A percentile compares a stretch with the other conserved stretches of the same genome.
phyloP scores from a whole-genome alignment of 2,113 vertebrate species.

The Sylvilagus bachmani region DNA sequence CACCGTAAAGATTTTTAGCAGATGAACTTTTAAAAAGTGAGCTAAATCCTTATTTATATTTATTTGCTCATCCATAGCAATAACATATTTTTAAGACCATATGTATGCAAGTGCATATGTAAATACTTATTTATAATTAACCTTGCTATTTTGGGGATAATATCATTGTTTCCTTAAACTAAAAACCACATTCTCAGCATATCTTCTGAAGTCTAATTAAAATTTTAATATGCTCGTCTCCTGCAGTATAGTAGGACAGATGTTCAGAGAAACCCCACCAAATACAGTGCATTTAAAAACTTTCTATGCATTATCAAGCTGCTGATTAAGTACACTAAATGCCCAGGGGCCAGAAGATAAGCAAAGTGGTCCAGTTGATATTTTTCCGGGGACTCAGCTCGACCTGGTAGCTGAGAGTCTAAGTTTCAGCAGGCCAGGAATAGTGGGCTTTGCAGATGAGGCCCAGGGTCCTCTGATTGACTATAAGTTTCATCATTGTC shows the following conservation, averaged over 20 bases:
- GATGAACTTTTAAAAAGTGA: not conserved
- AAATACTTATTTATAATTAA: not conserved
- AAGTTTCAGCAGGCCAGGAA: not conserved
- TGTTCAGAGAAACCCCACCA: not conserved
- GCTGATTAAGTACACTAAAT: not conserved
- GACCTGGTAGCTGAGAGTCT: not conserved
- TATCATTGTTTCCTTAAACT: not conserved
- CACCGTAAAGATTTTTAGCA: not conserved
- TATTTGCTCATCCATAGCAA: not conserved
- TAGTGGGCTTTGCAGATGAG: not conserved
- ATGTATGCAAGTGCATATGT: not conserved
- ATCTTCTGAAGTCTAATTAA: not conserved
- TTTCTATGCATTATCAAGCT: not conserved
- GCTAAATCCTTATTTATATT: not conserved
- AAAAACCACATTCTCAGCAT: not conserved
- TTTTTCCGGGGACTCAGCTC: not conserved
- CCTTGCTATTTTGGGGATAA: not conserved
- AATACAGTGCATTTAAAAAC: not conserved
- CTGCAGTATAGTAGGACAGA: not conserved
- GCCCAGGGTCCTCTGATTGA: not conserved
- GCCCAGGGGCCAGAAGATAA: not conserved
- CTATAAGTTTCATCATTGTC: not conserved
- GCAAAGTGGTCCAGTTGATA: not conserved
- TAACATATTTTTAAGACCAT: constrained; percentile 17
- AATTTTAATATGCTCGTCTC: not conserved